A percentile compares a stretch with the other conserved stretches of the same genome.
Conservation (phyloP, 2,888 invertebrate genomes). For the Lottia scabra region DNA sequence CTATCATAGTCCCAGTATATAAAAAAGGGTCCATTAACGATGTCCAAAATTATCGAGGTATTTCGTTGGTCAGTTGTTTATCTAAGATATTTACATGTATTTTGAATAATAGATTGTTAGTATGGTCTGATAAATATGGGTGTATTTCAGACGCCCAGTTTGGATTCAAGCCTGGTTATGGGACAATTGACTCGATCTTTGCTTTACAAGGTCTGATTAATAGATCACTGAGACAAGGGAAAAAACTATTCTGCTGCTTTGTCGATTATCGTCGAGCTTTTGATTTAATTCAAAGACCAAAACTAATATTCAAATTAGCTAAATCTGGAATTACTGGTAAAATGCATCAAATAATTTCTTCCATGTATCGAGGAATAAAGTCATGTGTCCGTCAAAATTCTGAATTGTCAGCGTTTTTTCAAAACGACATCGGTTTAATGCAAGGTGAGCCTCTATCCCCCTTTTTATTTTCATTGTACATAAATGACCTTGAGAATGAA, state of each 20-base stretch:
- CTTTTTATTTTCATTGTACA: neutral
- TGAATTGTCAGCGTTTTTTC: neutral
- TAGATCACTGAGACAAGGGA: neutral
- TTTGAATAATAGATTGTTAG: neutral
- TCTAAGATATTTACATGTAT: neutral
- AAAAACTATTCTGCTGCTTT: neutral
- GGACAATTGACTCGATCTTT: neutral
- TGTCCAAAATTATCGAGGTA: neutral
- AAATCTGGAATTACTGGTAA: neutral
- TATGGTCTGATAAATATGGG: neutral
- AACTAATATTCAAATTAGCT: neutral
- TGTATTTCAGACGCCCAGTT: neutral
- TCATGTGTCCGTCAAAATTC: neutral
- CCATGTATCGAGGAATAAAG: neutral
- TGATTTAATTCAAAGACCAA: neutral
- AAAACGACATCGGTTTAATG: neutral
- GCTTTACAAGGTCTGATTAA: neutral
- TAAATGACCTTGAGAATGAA: neutral
- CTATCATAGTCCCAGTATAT: neutral
- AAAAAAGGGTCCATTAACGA: neutral
- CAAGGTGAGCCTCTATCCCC: neutral
- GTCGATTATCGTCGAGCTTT: neutral
- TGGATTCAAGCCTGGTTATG: neutral
- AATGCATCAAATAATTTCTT: neutral
- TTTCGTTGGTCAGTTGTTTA: neutral